These are phyloP conservation scores for Saturnia pavonia DNA, from an alignment of 2,888 invertebrate genomes.

Conservation along the genomic window DNA sequence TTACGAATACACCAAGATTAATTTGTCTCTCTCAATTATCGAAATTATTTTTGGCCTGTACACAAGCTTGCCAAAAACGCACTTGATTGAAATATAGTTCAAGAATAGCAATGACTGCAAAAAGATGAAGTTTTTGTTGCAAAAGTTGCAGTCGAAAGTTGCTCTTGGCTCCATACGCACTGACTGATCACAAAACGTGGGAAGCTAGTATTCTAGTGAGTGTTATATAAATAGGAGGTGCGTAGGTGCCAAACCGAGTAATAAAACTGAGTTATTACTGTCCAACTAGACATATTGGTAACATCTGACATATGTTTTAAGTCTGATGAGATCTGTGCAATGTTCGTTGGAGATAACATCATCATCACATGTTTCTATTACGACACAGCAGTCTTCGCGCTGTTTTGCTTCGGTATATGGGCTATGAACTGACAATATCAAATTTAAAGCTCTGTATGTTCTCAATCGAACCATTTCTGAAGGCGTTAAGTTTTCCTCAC, in stretches of 20 bases:
- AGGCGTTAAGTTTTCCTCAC: not conserved
- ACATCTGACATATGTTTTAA: not conserved
- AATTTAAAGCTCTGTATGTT: too few species aligned
- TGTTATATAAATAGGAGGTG: not conserved
- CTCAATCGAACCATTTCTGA: too few species aligned
- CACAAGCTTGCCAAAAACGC: too few species aligned
- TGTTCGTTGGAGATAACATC: not conserved
- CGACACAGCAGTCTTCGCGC: too few species aligned
- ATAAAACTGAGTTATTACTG: constrained; percentile 9
- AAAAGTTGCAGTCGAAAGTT: not conserved
- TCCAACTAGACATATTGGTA: not conserved
- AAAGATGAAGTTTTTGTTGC: not conserved
- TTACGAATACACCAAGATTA: not conserved
- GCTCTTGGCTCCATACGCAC: not conserved
- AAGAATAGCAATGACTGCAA: too few species aligned
- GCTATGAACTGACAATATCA: too few species aligned
- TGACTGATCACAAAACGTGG: not conserved
- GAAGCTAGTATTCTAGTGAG: not conserved
- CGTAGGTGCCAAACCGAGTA: constrained; percentile 10
- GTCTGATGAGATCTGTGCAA: not conserved
- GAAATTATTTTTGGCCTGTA: too few species aligned
- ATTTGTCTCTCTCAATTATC: too few species aligned
- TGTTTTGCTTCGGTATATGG: too few species aligned
- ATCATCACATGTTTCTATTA: too few species aligned
- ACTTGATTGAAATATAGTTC: too few species aligned